Evolutionary conservation across 2,888 invertebrate species (phyloP).

Genomic region (Diarsia rubi): DNA sequence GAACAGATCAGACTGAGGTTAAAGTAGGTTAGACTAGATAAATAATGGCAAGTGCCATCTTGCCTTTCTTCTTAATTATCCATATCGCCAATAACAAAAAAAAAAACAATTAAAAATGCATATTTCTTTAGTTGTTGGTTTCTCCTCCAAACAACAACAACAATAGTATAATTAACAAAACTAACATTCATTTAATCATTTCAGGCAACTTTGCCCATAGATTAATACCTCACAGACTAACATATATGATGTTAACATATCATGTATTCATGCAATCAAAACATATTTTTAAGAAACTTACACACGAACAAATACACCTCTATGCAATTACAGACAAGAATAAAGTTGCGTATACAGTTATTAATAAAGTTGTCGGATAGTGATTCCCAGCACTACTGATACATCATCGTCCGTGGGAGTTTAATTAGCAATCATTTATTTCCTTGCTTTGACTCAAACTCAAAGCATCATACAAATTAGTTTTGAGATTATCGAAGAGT

Average conservation of each 20-base stretch:
- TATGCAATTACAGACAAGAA: neutral
- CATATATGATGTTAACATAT: neutral
- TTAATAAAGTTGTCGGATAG: neutral
- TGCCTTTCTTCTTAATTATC: conserved; percentile 5
- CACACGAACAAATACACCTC: neutral
- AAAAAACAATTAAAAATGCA: neutral
- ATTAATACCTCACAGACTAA: neutral
- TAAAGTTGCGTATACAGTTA: neutral
- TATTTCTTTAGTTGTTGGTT: neutral
- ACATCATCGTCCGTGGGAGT: neutral
- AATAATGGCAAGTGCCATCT: conserved; percentile 2
- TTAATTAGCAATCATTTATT: neutral
- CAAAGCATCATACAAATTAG: neutral
- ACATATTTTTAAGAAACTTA: neutral
- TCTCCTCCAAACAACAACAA: neutral
- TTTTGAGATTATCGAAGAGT: neutral
- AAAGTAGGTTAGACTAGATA: conserved; percentile 31
- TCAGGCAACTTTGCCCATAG: neutral
- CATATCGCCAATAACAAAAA: neutral
- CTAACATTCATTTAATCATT: neutral
- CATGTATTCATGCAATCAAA: neutral
- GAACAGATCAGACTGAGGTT: conserved; percentile 14
- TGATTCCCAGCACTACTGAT: neutral
- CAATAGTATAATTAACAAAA: neutral
- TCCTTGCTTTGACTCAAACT: neutral